Conservation (phyloP, 2,888 invertebrate genomes). For the Diarsia rubi region DNA sequence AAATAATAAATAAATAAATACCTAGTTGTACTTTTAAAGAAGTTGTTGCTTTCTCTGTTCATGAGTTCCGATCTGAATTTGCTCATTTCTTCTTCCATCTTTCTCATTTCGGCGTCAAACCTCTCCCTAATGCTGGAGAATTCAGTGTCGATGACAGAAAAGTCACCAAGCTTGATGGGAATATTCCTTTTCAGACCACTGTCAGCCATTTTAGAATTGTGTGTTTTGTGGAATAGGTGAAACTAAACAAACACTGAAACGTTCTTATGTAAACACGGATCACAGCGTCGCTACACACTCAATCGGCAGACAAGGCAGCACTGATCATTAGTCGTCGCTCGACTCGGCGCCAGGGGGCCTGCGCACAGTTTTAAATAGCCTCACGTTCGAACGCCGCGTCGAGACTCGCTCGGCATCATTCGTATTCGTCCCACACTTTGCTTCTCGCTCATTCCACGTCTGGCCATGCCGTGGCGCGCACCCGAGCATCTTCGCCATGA, state of each 20-base stretch:
- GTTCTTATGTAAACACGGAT: slow-evolving; percentile 88
- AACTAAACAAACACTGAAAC: slow-evolving; percentile 90
- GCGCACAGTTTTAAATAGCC: slow-evolving; percentile 91
- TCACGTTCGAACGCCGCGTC: slow-evolving; percentile 83
- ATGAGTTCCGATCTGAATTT: slow-evolving; percentile 97
- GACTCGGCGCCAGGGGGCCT: slow-evolving; percentile 90
- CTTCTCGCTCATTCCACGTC: slow-evolving; percentile 90
- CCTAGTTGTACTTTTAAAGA: slow-evolving; percentile 97
- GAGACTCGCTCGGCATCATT: slow-evolving; percentile 85
- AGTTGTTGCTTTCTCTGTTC: slow-evolving; percentile 97
- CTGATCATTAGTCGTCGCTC: slow-evolving; percentile 88
- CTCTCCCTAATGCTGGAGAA: slow-evolving; percentile 98
- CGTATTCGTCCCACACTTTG: slow-evolving; percentile 88
- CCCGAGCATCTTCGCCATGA: slow-evolving; percentile 65
- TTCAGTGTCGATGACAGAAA: slow-evolving; percentile 98
- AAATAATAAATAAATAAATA: slow-evolving; percentile 84
- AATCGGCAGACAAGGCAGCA: slow-evolving; percentile 87
- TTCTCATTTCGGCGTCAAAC: slow-evolving; percentile 99
- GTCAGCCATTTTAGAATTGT: slow-evolving; percentile 93
- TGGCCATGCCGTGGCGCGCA: slow-evolving; percentile 65
- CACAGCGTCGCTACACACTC: slow-evolving; percentile 84
- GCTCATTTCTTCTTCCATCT: slow-evolving; percentile 99
- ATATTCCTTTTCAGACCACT: slow-evolving; percentile 96
- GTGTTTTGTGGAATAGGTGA: slow-evolving; percentile 78
- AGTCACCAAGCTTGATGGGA: slow-evolving; percentile 98